phyloP scores from a whole-genome alignment of 1,140 invertebrate genomes.

The Andricus grossulariae region DNA sequence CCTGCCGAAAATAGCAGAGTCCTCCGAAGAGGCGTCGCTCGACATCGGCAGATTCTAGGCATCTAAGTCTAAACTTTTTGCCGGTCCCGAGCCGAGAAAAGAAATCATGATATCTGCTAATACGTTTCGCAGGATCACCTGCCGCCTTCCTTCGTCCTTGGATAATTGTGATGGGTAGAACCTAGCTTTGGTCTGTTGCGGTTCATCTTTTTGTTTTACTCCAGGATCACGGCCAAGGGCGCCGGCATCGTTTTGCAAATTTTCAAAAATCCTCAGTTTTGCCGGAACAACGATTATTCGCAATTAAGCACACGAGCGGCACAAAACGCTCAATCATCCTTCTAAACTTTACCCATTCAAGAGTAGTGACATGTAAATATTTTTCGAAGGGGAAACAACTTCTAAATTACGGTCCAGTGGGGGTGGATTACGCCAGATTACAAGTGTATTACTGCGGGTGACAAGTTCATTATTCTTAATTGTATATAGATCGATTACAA shows the following conservation, averaged over 20 bases:
- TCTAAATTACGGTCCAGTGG: too few species aligned
- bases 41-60: constrained; percentile 64
- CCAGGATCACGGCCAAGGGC: constrained; percentile 20
- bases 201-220: constrained; percentile 12
- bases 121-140: constrained; percentile 67
- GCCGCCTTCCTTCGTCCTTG: constrained; percentile 66
- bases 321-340: too few species aligned
- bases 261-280: neutral
- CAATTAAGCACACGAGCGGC: neutral
- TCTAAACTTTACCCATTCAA: too few species aligned
- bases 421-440: too few species aligned
- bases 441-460: too few species aligned
- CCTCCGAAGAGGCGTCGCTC: constrained; percentile 63
- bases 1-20: constrained; percentile 68
- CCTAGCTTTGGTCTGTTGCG: neutral
- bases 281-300: neutral
- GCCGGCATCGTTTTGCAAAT: neutral
- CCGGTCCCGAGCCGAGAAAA: constrained; percentile 56
- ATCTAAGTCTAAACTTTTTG: constrained; percentile 69
- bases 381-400: too few species aligned
- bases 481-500: too few species aligned
- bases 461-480: too few species aligned
- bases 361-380: too few species aligned
- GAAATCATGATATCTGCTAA: constrained; percentile 66
- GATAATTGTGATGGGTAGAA: constrained; percentile 59